phyloP scores from a whole-genome alignment of 2,113 vertebrate species.

The Pseudorasbora parva region DNA sequence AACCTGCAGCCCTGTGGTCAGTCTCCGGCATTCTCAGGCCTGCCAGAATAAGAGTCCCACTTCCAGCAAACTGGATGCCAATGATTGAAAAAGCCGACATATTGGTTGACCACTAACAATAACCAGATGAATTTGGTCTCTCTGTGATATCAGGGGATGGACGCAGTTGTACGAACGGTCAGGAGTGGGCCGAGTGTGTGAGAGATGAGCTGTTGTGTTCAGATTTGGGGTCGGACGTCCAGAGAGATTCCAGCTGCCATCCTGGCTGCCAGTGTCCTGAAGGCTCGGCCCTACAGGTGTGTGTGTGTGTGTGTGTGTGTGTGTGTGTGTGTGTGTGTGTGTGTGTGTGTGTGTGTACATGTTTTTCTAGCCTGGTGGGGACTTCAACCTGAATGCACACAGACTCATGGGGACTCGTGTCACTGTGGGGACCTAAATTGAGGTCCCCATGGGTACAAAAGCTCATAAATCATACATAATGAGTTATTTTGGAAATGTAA shows the following conservation, averaged over 20 bases:
- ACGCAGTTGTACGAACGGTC: conserved; percentile 74
- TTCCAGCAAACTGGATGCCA: too few species aligned
- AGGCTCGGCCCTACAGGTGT: conserved; percentile 76
- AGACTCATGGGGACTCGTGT: too few species aligned
- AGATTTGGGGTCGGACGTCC: conserved; percentile 67
- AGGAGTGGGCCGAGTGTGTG: conserved; percentile 79
- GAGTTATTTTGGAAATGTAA: too few species aligned
- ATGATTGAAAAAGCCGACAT: too few species aligned
- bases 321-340: background rate
- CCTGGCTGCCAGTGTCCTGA: conserved; percentile 82
- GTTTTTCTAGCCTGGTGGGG: too few species aligned
- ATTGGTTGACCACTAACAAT: too few species aligned
- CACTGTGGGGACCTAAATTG: too few species aligned
- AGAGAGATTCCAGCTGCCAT: conserved; percentile 70
- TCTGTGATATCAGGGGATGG: conserved; percentile 55
- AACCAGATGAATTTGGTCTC: background rate
- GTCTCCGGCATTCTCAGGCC: background rate
- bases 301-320: background rate
- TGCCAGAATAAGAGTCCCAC: too few species aligned
- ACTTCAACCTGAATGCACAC: too few species aligned
- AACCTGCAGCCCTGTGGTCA: conserved; percentile 85
- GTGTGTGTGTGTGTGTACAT: too few species aligned
- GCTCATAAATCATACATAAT: too few species aligned
- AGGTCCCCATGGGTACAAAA: too few species aligned
- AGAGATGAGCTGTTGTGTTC: conserved; percentile 75